A percentile compares a stretch with the other conserved stretches of the same genome.
phyloP scores from a whole-genome alignment of 1,140 invertebrate species.

The Phortica variegata region DNA sequence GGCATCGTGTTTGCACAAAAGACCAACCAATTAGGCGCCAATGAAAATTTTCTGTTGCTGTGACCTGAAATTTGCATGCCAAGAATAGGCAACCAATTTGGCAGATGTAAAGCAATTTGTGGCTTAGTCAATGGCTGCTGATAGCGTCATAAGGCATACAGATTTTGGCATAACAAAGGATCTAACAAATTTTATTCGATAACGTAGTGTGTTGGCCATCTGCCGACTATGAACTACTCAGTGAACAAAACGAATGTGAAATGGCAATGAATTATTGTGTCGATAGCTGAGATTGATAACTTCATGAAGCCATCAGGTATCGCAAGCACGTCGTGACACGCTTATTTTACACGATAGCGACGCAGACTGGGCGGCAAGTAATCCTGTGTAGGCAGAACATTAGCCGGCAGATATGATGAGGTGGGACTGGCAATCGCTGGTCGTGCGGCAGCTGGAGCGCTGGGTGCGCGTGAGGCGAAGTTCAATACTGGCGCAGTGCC shows the following conservation, averaged over 20 bases:
- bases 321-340: background rate
- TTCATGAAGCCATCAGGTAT: no score
- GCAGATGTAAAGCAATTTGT: conserved; percentile 1
- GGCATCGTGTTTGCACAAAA: conserved; percentile 8
- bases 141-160: conserved; percentile 3
- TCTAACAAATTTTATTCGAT: conserved; percentile 39
- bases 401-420: conserved; percentile 33
- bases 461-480: conserved; percentile 30
- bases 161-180: conserved; percentile 20
- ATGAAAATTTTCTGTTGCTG: conserved; percentile 4
- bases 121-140: background rate
- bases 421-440: conserved; percentile 4
- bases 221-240: no score
- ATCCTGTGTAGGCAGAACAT: conserved; percentile 29
- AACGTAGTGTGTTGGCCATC: no score
- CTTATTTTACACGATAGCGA: conserved; percentile 41
- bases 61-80: background rate
- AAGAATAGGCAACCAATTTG: background rate
- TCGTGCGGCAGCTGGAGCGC: background rate
- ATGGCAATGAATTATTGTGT: no score
- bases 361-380: conserved; percentile 43
- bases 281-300: no score
- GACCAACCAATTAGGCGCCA: conserved; percentile 22
- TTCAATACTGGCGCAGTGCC: conserved; percentile 42
- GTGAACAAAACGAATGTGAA: no score